phyloP scores from a whole-genome alignment of 2,113 vertebrate genomes.

The Sterrhoptilus dennistouni region DNA sequence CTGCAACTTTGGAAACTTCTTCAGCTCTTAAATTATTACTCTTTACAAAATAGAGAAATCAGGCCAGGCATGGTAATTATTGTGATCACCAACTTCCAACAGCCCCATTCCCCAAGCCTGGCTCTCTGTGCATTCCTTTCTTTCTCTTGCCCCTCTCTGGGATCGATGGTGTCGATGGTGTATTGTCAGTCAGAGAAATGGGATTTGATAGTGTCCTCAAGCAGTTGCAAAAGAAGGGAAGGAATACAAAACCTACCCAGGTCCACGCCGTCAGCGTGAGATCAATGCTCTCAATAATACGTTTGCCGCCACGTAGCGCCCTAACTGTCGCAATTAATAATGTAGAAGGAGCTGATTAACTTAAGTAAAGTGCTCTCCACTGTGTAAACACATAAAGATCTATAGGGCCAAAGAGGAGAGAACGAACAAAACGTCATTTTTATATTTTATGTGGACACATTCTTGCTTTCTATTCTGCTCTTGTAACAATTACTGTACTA shows the following conservation, averaged over 20 bases:
- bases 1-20: neutral
- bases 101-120: neutral
- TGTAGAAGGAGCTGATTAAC: slow-evolving; percentile 76
- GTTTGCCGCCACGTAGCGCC: slow-evolving; percentile 45
- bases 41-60: neutral
- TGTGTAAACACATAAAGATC: slow-evolving; percentile 76
- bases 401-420: slow-evolving; percentile 52
- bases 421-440: slow-evolving; percentile 75
- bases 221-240: slow-evolving; percentile 33
- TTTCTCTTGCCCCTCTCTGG: slow-evolving; percentile 19
- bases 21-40: neutral
- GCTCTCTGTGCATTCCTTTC: neutral
- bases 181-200: slow-evolving; percentile 74
- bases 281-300: slow-evolving; percentile 69
- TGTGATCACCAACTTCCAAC: neutral
- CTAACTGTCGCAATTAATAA: slow-evolving; percentile 78
- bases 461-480: slow-evolving; percentile 80
- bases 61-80: neutral
- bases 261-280: slow-evolving; percentile 24
- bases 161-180: slow-evolving; percentile 66
- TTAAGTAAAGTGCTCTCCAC: slow-evolving; percentile 74
- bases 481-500: slow-evolving; percentile 80
- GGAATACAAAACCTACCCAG: slow-evolving; percentile 52
- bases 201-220: slow-evolving; percentile 69
- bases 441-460: slow-evolving; percentile 72